Conservation (phyloP, 2,888 invertebrate genomes). For the Erebia aethiops region DNA sequence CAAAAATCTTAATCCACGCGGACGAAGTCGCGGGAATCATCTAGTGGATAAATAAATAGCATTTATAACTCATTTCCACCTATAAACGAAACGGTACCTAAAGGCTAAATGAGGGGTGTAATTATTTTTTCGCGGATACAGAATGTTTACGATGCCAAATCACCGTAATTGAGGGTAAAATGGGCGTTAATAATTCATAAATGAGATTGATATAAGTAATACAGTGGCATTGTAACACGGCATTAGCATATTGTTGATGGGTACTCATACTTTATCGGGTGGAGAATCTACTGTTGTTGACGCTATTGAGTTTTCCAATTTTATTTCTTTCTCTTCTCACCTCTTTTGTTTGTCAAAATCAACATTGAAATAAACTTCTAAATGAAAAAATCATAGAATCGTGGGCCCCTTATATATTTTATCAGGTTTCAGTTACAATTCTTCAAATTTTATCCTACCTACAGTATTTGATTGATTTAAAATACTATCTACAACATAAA, state of each 20-base stretch:
- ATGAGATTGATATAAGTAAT: slow-evolving; percentile 19
- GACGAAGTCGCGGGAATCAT: no score
- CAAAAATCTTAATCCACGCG: no score
- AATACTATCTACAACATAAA: no score
- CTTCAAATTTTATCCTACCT: no score
- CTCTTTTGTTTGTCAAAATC: no score
- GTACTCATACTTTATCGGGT: background rate
- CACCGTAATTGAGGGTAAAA: slow-evolving; percentile 26
- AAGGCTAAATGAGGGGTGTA: slow-evolving; percentile 1
- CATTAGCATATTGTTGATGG: background rate
- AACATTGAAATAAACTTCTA: no score
- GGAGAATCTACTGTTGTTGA: background rate
- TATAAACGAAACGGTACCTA: background rate
- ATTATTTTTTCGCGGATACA: slow-evolving; percentile 25
- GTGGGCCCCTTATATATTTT: no score
- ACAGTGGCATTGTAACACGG: background rate
- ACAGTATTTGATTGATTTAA: no score
- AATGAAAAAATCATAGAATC: no score
- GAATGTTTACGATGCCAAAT: slow-evolving; percentile 28
- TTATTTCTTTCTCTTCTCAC: background rate
- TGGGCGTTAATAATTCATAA: slow-evolving; percentile 23
- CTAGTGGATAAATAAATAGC: slow-evolving; percentile 5
- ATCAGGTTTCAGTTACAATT: no score
- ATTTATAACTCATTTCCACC: slow-evolving; percentile 4
- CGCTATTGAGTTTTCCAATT: background rate